Evolutionary conservation across 2,113 vertebrate species (phyloP).

Genomic region (Petrocephalus microphthalmus): DNA sequence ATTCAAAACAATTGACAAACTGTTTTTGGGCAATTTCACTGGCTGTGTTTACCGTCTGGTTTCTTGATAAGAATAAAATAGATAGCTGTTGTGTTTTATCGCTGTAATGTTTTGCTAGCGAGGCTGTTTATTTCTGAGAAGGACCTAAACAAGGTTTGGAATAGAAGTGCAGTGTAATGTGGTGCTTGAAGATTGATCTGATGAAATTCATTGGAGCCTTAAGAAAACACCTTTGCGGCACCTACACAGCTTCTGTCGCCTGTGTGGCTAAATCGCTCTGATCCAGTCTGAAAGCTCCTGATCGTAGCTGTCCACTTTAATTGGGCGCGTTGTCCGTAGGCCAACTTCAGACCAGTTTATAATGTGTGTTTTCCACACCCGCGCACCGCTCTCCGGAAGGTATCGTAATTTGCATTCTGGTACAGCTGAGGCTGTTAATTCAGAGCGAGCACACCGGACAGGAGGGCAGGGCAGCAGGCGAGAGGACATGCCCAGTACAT

Average conservation of each 20-base stretch:
- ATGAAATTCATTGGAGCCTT: background rate
- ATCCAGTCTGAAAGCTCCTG: background rate
- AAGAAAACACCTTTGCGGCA: background rate
- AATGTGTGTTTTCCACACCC: background rate
- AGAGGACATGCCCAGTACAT: background rate
- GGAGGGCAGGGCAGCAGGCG: background rate
- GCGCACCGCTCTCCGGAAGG: background rate
- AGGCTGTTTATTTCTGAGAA: background rate
- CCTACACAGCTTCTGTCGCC: background rate
- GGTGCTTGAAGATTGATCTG: background rate
- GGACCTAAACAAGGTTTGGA: background rate
- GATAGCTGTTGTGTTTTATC: background rate
- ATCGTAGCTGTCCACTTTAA: background rate
- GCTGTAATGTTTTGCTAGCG: background rate
- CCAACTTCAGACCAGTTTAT: background rate
- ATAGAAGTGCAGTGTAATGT: background rate
- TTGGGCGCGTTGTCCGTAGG: background rate
- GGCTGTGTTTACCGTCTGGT: background rate
- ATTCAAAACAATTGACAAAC: background rate
- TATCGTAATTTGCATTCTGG: slow-evolving; percentile 10
- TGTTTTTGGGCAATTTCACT: background rate
- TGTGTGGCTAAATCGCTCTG: background rate
- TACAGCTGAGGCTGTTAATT: background rate
- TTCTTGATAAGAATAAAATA: background rate
- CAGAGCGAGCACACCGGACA: background rate